Conservation (phyloP, 2,797 vertebrate genomes). For the Lemur catta region DNA sequence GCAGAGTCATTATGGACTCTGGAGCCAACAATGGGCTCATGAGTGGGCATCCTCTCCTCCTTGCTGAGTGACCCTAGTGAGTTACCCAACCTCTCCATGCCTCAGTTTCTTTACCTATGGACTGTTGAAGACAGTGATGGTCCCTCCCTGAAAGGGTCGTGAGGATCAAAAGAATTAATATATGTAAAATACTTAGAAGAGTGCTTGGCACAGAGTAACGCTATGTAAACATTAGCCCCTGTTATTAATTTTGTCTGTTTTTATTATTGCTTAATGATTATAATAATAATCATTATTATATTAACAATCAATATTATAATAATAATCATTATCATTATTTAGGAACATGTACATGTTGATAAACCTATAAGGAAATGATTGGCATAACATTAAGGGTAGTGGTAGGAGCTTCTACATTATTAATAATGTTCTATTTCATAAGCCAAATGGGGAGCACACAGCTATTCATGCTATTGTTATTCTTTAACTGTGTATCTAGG, state of each 20-base stretch:
- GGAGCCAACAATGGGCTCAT: rapidly evolving
- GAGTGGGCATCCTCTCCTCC: neutral
- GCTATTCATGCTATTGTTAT: neutral
- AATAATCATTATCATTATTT: neutral
- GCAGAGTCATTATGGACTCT: rapidly evolving
- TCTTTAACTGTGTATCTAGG: neutral
- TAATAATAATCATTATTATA: too few relatives aligned
- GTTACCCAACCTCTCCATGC: neutral
- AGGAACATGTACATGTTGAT: neutral
- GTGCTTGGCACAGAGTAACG: rapidly evolving
- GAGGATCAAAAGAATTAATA: neutral
- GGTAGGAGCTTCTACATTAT: neutral
- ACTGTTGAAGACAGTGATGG: neutral
- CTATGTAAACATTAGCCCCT: neutral
- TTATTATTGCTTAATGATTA: neutral
- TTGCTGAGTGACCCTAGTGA: neutral
- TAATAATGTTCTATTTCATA: neutral
- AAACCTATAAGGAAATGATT: neutral
- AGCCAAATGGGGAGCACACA: neutral
- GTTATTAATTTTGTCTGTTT: neutral
- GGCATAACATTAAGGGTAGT: neutral
- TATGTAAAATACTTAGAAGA: neutral
- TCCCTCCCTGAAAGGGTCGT: neutral
- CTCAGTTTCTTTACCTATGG: neutral
- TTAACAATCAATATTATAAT: too few relatives aligned